These are phyloP conservation scores for Lepidothrix coronata DNA, from an alignment of 2,113 vertebrate species.

Conservation along the genomic window DNA sequence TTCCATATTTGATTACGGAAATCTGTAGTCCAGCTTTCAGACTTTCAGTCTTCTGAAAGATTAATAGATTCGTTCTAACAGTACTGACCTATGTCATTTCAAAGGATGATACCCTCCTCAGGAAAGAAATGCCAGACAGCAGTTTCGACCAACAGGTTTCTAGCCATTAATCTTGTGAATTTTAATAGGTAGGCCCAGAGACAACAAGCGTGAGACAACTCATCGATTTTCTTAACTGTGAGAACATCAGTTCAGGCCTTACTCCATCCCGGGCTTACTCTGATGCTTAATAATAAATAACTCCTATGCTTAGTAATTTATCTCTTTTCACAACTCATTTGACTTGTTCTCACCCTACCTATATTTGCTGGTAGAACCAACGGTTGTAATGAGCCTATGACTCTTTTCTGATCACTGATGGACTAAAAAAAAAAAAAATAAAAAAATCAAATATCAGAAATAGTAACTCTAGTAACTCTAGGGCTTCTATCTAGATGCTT, in stretches of 20 bases:
- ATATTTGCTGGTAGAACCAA: fast-evolving
- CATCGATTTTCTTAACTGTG: background rate
- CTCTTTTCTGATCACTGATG: background rate
- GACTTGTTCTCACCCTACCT: background rate
- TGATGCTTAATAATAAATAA: background rate
- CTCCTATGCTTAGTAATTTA: background rate
- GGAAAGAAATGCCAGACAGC: background rate
- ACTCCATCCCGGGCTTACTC: background rate
- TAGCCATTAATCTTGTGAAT: background rate
- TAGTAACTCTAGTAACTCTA: background rate
- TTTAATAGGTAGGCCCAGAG: background rate
- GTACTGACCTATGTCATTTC: background rate
- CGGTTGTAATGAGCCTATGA: background rate
- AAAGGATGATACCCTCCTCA: background rate
- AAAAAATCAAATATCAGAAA: background rate
- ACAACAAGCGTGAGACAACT: background rate
- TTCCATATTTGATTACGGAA: background rate
- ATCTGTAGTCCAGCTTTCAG: background rate
- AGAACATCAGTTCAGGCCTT: background rate
- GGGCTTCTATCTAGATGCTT: background rate
- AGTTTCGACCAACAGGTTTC: background rate
- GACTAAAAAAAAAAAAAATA: background rate
- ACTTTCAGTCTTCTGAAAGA: background rate
- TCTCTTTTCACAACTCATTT: background rate
- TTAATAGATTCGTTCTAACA: background rate